Conservation (phyloP, 2,888 invertebrate species). For the Iphiclides podalirius region DNA sequence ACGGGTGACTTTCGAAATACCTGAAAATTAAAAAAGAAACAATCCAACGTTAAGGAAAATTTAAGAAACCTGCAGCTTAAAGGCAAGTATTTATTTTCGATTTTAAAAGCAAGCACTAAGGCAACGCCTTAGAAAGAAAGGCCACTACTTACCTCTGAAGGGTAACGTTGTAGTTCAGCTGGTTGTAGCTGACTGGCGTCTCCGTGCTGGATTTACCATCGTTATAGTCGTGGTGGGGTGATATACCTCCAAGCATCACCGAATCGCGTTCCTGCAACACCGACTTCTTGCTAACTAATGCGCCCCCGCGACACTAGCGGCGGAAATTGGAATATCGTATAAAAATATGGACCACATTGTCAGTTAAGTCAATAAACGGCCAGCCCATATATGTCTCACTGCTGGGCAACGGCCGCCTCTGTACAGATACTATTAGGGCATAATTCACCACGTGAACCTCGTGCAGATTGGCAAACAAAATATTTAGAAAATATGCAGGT, state of each 20-base stretch:
- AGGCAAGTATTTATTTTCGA: too few relatives aligned
- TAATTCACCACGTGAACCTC: too few relatives aligned
- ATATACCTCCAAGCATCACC: slow-evolving; percentile 91
- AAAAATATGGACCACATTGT: neutral
- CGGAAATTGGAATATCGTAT: slow-evolving; percentile 4
- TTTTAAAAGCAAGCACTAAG: too few relatives aligned
- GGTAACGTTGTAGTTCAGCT: slow-evolving; percentile 92
- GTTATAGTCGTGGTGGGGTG: slow-evolving; percentile 89
- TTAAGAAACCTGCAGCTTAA: too few relatives aligned
- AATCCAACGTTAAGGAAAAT: neutral
- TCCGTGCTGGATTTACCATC: slow-evolving; percentile 90
- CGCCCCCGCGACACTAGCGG: neutral
- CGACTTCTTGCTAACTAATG: slow-evolving; percentile 5
- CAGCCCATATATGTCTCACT: too few relatives aligned
- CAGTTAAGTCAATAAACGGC: too few relatives aligned
- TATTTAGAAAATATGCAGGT: too few relatives aligned
- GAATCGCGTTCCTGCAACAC: slow-evolving; percentile 85
- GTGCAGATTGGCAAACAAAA: too few relatives aligned
- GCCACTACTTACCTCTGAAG: slow-evolving; percentile 82
- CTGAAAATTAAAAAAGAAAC: slow-evolving; percentile 33
- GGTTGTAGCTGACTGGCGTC: slow-evolving; percentile 90
- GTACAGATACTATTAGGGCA: too few relatives aligned
- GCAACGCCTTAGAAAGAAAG: too few relatives aligned
- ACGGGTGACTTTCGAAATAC: slow-evolving; percentile 48
- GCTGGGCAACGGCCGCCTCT: too few relatives aligned